These are phyloP conservation scores for Diachasma alloeum DNA, from an alignment of 1,140 invertebrate genomes.

Conservation along the genomic window DNA sequence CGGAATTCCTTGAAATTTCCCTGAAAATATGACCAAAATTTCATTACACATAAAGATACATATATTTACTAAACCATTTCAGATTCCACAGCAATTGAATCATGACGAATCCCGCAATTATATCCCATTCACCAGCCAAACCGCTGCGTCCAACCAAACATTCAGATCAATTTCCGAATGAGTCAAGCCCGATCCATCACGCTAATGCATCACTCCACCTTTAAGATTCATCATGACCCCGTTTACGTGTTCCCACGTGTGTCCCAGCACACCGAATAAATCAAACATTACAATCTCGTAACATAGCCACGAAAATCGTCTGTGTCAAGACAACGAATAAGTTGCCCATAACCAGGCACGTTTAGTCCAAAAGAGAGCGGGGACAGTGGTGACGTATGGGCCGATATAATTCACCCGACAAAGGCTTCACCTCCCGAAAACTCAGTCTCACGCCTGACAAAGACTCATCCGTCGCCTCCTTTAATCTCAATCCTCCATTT, in stretches of 20 bases:
- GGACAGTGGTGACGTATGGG: conserved; percentile 38
- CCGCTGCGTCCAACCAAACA: neutral
- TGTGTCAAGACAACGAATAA: neutral
- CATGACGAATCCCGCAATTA: neutral
- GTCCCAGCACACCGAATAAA: neutral
- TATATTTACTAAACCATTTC: neutral
- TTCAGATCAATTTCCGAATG: neutral
- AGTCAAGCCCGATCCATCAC: conserved; percentile 16
- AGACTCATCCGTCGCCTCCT: conserved; percentile 17
- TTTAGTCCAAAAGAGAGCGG: neutral
- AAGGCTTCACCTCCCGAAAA: conserved; percentile 37
- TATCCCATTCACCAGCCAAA: neutral
- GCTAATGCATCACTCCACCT: neutral
- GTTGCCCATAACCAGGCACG: neutral
- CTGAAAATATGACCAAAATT: too few relatives aligned
- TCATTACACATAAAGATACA: too few relatives aligned
- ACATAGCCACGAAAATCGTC: neutral
- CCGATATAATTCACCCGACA: conserved; percentile 48
- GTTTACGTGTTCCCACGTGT: conserved; percentile 6
- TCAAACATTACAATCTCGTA: neutral
- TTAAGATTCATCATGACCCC: neutral
- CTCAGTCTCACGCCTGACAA: conserved; percentile 41
- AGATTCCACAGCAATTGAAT: neutral
- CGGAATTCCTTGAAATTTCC: too few relatives aligned
- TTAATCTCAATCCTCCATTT: neutral